These are phyloP conservation scores for Nymphalis urticae DNA, from an alignment of 2,888 invertebrate genomes.

Conservation along the genomic window DNA sequence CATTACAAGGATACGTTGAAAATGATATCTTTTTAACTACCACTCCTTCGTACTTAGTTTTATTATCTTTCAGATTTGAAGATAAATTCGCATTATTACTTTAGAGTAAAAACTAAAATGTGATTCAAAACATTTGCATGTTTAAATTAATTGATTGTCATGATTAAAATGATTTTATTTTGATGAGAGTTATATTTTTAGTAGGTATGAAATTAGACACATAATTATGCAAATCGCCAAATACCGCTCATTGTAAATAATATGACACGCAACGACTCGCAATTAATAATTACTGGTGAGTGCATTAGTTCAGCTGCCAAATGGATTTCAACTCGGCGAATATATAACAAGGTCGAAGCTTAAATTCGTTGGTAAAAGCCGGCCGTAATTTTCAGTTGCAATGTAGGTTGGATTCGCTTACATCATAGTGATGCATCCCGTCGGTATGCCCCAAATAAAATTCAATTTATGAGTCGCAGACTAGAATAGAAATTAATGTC, in stretches of 20 bases:
- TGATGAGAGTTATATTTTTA: conserved; percentile 11
- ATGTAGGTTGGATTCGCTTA: conserved; percentile 40
- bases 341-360: conserved; percentile 41
- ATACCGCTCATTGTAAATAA: conserved; percentile 32
- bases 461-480: conserved; percentile 38
- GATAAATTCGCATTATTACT: too few relatives aligned
- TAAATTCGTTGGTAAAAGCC: conserved; percentile 35
- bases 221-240: background rate
- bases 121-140: too few relatives aligned
- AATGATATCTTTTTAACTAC: too few relatives aligned
- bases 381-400: conserved; percentile 46
- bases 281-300: conserved; percentile 35
- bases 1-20: too few relatives aligned
- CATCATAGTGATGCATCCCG: conserved; percentile 44
- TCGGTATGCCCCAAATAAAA: conserved; percentile 41
- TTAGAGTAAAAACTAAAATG: too few relatives aligned
- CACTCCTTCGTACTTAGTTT: too few relatives aligned
- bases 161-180: background rate
- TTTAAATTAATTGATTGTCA: background rate
- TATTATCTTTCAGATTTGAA: too few relatives aligned
- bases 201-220: background rate
- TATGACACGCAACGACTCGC: conserved; percentile 31
- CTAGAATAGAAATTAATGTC: conserved; percentile 40
- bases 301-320: conserved; percentile 47
- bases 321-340: conserved; percentile 40